Evolutionary conservation across 1,140 invertebrate genomes (phyloP).

Genomic region (Arctopsyche grandis): DNA sequence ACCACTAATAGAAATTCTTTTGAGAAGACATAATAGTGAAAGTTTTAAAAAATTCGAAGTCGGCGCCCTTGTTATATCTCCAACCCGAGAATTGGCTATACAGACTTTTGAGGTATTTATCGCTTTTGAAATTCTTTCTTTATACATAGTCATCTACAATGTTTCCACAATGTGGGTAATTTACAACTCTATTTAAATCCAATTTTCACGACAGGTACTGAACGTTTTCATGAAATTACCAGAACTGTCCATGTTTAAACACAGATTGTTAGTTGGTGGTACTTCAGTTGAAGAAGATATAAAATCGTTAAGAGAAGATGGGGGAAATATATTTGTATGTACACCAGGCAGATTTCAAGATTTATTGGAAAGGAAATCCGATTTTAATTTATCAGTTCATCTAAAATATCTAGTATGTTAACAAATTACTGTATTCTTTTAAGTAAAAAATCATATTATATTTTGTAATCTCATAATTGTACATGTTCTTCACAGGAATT

Average conservation of each 20-base stretch:
- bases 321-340: constrained; percentile 88
- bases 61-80: constrained; percentile 89
- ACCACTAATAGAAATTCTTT: constrained; percentile 87
- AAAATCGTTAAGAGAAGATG: constrained; percentile 72
- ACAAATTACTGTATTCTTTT: constrained; percentile 15
- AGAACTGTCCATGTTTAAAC: constrained; percentile 61
- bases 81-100: constrained; percentile 90
- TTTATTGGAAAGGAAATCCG: constrained; percentile 75
- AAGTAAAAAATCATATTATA: constrained; percentile 31
- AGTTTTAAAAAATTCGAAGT: constrained; percentile 81
- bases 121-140: not conserved
- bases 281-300: constrained; percentile 79
- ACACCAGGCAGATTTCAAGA: constrained; percentile 95
- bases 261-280: constrained; percentile 85
- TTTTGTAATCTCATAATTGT: not conserved
- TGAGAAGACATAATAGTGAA: constrained; percentile 70
- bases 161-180: not conserved
- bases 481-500: constrained; percentile 75
- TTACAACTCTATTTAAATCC: not conserved
- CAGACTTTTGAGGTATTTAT: constrained; percentile 83
- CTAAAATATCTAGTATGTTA: constrained; percentile 78
- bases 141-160: not conserved
- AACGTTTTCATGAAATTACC: constrained; percentile 62
- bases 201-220: constrained; percentile 61
- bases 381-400: constrained; percentile 71